Percentiles rank a stretch among this genome's conserved stretches.
These are phyloP conservation scores for Drosophila nigromelanica DNA, from an alignment of 1,140 invertebrate genomes.

Conservation along the genomic window DNA sequence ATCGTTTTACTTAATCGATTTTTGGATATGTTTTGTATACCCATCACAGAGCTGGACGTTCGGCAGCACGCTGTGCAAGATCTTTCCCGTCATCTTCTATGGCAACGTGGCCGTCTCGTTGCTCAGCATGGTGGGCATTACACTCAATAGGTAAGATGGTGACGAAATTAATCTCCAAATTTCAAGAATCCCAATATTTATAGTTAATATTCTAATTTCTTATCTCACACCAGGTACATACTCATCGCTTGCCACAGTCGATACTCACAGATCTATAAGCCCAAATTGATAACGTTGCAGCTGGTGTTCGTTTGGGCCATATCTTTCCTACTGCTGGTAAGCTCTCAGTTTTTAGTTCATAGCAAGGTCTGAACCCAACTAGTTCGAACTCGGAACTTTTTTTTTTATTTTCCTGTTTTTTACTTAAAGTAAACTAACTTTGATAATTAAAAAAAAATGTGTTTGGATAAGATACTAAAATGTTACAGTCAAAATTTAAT, in stretches of 20 bases:
- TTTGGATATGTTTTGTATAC: not conserved
- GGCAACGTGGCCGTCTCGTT: conserved; percentile 94
- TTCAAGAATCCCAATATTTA: no score
- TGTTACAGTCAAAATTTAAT: no score
- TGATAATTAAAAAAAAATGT: not conserved
- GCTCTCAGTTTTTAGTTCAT: conserved; percentile 26
- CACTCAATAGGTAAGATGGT: conserved; percentile 90
- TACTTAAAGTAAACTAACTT: not conserved
- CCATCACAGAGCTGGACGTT: conserved; percentile 88
- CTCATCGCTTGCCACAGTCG: conserved; percentile 91
- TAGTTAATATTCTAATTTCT: no score
- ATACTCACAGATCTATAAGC: conserved; percentile 91
- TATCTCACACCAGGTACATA: conserved; percentile 88
- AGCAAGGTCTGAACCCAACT: not conserved
- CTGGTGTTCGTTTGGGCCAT: conserved; percentile 91
- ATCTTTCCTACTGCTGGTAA: conserved; percentile 87
- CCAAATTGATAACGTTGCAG: conserved; percentile 89
- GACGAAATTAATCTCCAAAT: no score
- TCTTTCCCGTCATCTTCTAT: conserved; percentile 95
- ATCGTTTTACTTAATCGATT: no score
- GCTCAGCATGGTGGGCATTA: conserved; percentile 95
- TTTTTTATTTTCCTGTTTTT: no score
- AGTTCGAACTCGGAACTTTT: no score
- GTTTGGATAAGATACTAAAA: no score
- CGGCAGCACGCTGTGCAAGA: conserved; percentile 90